Evolutionary conservation across 1,140 invertebrate species (phyloP).

Genomic region (Hyles vespertilio): DNA sequence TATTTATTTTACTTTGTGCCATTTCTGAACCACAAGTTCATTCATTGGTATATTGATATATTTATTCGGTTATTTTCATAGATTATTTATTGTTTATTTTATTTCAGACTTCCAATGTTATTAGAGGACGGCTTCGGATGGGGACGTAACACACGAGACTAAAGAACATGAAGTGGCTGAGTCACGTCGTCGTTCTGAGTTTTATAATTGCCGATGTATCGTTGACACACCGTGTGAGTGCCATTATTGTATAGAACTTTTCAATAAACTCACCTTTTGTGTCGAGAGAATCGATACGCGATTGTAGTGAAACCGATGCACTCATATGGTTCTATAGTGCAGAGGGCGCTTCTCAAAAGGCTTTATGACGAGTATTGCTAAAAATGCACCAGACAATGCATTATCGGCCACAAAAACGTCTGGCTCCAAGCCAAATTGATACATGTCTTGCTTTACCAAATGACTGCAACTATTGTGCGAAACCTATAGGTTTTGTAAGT

Average conservation of each 20-base stretch:
- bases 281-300: background rate
- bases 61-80: too few species aligned
- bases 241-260: background rate
- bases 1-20: too few species aligned
- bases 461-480: constrained; percentile 45
- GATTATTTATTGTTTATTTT: too few species aligned
- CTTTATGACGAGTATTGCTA: constrained; percentile 17
- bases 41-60: too few species aligned
- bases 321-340: background rate
- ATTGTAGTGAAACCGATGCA: constrained; percentile 2
- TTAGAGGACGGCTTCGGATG: constrained; percentile 45
- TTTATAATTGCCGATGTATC: constrained; percentile 39
- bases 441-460: constrained; percentile 44
- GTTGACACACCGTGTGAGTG: constrained; percentile 40
- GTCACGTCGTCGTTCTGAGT: constrained; percentile 39
- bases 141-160: constrained; percentile 17
- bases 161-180: constrained; percentile 51
- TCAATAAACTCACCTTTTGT: background rate
- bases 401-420: constrained; percentile 42
- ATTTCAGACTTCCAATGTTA: background rate
- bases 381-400: constrained; percentile 30
- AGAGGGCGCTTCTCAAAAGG: constrained; percentile 1
- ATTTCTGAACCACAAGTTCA: too few species aligned
- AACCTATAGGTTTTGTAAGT: constrained; percentile 44
- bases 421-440: constrained; percentile 48